Conservation (phyloP, 1,140 invertebrate genomes). For the Pogonognathellus flavescens region DNA sequence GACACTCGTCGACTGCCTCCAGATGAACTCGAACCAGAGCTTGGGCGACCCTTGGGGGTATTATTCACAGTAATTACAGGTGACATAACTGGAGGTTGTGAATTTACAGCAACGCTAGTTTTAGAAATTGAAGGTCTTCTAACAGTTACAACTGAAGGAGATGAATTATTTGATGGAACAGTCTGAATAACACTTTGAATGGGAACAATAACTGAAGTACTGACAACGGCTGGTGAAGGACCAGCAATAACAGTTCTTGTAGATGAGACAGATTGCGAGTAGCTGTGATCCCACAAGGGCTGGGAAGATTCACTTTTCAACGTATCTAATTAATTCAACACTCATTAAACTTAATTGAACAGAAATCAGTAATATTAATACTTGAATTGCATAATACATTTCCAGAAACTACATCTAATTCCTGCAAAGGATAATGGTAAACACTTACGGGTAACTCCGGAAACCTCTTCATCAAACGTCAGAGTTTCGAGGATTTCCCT, state of each 20-base stretch:
- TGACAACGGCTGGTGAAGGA: not conserved
- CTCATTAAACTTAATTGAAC: too few species aligned
- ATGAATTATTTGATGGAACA: not conserved
- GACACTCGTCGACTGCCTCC: constrained; percentile 4
- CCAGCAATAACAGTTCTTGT: constrained; percentile 17
- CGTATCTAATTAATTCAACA: not conserved
- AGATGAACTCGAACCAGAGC: not conserved
- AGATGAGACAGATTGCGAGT: constrained; percentile 33
- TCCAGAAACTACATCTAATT: too few species aligned
- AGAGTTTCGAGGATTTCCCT: constrained; percentile 51
- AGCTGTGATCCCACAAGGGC: constrained; percentile 56
- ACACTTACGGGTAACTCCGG: constrained; percentile 10
- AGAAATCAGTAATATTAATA: too few species aligned
- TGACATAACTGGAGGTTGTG: not conserved
- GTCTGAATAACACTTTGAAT: constrained; percentile 30
- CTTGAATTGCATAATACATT: too few species aligned
- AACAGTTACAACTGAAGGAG: not conserved
- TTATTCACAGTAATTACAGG: not conserved
- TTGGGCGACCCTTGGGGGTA: not conserved
- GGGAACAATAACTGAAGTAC: constrained; percentile 4
- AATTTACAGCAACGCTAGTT: not conserved
- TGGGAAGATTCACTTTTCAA: not conserved
- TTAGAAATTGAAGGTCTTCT: constrained; percentile 15
- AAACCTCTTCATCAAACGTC: not conserved
- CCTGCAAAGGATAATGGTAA: not conserved